phyloP scores from a whole-genome alignment of 2,797 vertebrate genomes.

The Babyrousa celebensis region DNA sequence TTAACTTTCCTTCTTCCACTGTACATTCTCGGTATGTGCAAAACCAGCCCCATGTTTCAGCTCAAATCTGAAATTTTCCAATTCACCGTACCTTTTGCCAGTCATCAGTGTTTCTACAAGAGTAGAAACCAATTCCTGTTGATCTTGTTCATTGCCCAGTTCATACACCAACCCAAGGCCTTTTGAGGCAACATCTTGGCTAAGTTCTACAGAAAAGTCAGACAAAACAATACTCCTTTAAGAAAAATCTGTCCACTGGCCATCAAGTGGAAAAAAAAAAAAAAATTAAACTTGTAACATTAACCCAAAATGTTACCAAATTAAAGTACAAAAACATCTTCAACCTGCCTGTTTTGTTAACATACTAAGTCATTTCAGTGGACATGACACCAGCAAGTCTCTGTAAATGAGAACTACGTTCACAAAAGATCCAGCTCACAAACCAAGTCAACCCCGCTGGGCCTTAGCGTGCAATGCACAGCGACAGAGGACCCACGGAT shows the following conservation, averaged over 20 bases:
- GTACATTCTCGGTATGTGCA: not conserved
- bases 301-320: slow-evolving; percentile 63
- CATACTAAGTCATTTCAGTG: not conserved
- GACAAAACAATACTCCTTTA: slow-evolving; percentile 53
- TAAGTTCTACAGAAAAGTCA: slow-evolving; percentile 94
- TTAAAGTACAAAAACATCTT: slow-evolving; percentile 55
- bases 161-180: slow-evolving; percentile 99
- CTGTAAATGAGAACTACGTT: slow-evolving; percentile 17
- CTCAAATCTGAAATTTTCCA: slow-evolving; percentile 58
- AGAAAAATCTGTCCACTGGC: slow-evolving; percentile 7
- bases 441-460: not conserved
- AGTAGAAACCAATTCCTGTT: slow-evolving; percentile 97
- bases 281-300: slow-evolving; percentile 22
- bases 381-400: not conserved
- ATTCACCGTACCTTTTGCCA: slow-evolving; percentile 96
- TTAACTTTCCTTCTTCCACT: slow-evolving; percentile 27
- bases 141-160: slow-evolving; percentile 97
- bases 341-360: slow-evolving; percentile 26
- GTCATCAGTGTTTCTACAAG: slow-evolving; percentile 99
- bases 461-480: not conserved
- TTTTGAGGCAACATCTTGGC: slow-evolving; percentile 99
- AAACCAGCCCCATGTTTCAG: not conserved
- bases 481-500: not conserved
- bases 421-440: not conserved
- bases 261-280: slow-evolving; percentile 34